Percentiles rank a stretch among this genome's conserved stretches.
phyloP scores from a whole-genome alignment of 2,888 invertebrate species.

The Epirrita christyi region DNA sequence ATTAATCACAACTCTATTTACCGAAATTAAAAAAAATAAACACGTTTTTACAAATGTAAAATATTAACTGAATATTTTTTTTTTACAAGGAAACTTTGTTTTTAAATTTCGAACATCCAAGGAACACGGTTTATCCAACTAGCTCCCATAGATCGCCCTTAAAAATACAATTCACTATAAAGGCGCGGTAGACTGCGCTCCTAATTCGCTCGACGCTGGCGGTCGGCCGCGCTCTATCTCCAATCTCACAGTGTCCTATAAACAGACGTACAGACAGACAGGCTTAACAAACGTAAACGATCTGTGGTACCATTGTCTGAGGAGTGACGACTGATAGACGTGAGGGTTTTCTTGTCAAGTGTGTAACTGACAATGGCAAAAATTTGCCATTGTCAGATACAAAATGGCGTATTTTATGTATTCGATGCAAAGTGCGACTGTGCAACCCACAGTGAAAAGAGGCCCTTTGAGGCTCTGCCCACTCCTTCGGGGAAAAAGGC shows the following conservation, averaged over 20 bases:
- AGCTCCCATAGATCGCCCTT: too few relatives aligned
- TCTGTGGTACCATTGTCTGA: constrained; percentile 68
- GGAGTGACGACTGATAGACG: constrained; percentile 39
- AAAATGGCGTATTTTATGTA: constrained; percentile 3
- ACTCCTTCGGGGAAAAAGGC: too few relatives aligned
- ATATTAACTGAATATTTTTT: too few relatives aligned
- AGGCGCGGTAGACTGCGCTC: constrained; percentile 29
- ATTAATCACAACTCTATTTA: not conserved
- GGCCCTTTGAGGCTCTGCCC: too few relatives aligned
- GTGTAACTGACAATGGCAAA: constrained; percentile 26
- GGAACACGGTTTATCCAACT: too few relatives aligned
- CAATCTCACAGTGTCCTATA: constrained; percentile 73
- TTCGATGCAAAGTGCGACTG: too few relatives aligned
- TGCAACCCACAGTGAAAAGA: too few relatives aligned
- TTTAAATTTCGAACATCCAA: too few relatives aligned
- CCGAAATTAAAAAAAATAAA: not conserved
- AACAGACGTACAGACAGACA: constrained; percentile 71
- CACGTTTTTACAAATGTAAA: too few relatives aligned
- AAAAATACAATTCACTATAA: constrained; percentile 16
- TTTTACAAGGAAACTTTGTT: too few relatives aligned
- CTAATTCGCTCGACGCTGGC: constrained; percentile 65
- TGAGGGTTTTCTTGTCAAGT: constrained; percentile 31
- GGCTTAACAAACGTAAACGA: constrained; percentile 72
- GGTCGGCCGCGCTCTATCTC: constrained; percentile 65
- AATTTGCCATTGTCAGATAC: constrained; percentile 11